These are phyloP conservation scores for Halictus rubicundus DNA, from an alignment of 1,140 invertebrate species.

Conservation along the genomic window DNA sequence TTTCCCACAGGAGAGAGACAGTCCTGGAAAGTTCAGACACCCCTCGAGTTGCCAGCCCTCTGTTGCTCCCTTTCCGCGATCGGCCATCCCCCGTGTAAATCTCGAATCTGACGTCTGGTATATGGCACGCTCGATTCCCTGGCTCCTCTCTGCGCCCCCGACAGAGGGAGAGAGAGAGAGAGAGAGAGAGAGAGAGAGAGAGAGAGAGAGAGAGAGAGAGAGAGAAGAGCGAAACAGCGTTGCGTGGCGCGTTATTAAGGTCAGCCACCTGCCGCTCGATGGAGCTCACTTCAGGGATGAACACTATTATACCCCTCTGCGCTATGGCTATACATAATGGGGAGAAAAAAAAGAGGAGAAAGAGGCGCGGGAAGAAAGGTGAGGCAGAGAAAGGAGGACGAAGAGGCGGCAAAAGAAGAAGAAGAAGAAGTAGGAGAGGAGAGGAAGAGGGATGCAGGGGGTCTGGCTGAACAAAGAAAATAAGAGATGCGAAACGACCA, in stretches of 20 bases:
- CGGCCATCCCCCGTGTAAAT: slow-evolving; percentile 43
- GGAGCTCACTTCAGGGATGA: slow-evolving; percentile 78
- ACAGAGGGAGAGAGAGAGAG: too few relatives aligned
- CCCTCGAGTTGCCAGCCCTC: not conserved
- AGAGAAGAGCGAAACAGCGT: slow-evolving; percentile 43
- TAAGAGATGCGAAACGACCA: slow-evolving; percentile 76
- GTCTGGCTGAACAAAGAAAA: slow-evolving; percentile 77
- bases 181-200: too few relatives aligned
- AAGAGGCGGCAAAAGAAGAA: slow-evolving; percentile 24
- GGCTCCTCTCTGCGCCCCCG: slow-evolving; percentile 8
- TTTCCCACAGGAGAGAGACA: slow-evolving; percentile 51
- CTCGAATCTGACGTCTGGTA: slow-evolving; percentile 37
- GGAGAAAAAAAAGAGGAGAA: slow-evolving; percentile 11
- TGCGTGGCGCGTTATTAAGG: slow-evolving; percentile 76
- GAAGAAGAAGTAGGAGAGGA: slow-evolving; percentile 6
- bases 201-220: not conserved
- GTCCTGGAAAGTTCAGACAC: slow-evolving; percentile 39
- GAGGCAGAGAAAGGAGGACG: slow-evolving; percentile 71
- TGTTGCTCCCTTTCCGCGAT: slow-evolving; percentile 4
- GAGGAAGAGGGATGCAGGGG: slow-evolving; percentile 53
- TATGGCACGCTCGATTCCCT: slow-evolving; percentile 51
- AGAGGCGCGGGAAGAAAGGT: slow-evolving; percentile 74
- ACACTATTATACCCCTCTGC: slow-evolving; percentile 67
- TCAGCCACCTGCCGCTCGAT: slow-evolving; percentile 80
- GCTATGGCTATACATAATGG: slow-evolving; percentile 57